phyloP scores from a whole-genome alignment of 2,888 invertebrate genomes.

The Plutella xylostella region DNA sequence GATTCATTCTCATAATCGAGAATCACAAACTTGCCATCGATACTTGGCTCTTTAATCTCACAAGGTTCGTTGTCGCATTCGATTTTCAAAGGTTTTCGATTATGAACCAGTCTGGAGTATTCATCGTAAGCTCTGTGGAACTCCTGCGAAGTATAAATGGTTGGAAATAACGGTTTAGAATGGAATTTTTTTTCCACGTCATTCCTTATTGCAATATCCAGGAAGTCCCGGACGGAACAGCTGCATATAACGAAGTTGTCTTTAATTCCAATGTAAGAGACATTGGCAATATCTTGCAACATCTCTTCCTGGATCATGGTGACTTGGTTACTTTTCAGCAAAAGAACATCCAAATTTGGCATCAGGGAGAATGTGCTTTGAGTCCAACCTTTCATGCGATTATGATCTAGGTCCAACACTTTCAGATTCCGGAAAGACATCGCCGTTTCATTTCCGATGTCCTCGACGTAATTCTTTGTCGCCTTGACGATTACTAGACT shows the following conservation, averaged over 20 bases:
- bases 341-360: slow-evolving; percentile 44
- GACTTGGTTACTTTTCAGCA: slow-evolving; percentile 64
- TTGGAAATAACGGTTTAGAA: no score
- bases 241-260: slow-evolving; percentile 72
- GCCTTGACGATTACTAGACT: slow-evolving; percentile 59
- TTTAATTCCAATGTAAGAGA: slow-evolving; percentile 61
- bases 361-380: slow-evolving; percentile 40
- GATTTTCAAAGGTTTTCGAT: no score
- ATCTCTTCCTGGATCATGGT: slow-evolving; percentile 68
- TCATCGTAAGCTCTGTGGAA: slow-evolving; percentile 31
- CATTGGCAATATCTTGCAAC: slow-evolving; percentile 58
- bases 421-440: slow-evolving; percentile 41
- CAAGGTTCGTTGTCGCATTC: no score
- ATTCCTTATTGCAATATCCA: slow-evolving; percentile 37
- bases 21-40: slow-evolving; percentile 29
- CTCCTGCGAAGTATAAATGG: no score
- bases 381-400: slow-evolving; percentile 70
- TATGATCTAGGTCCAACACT: slow-evolving; percentile 61
- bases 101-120: slow-evolving; percentile 26
- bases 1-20: slow-evolving; percentile 40
- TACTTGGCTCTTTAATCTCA: no score
- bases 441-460: slow-evolving; percentile 32
- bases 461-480: slow-evolving; percentile 57
- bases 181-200: no score
- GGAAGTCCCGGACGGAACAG: slow-evolving; percentile 63